Evolutionary conservation across 2,113 vertebrate genomes (phyloP), one percentile per base, ranked within the genome.

Genomic region (Chloropsis hardwickii): DNA sequence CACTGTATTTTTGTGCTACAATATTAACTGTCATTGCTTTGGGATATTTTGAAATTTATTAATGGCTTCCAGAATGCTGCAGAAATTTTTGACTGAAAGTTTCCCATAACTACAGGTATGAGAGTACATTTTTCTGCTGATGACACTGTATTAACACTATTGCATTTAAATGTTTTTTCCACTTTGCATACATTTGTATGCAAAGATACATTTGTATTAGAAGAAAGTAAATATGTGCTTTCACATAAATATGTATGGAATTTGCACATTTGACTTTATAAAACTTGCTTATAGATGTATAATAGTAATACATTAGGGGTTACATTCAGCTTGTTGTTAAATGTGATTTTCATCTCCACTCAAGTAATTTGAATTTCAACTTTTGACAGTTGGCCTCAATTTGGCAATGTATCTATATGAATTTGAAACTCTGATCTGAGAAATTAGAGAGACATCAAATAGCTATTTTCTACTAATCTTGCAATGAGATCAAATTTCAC

Each of bases 61-160:
- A 95, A 96, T 94, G 62, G 45, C 93, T 97, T 95, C 51, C 94
- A 95, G 90, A 97, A 94, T 82, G 96, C 54, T 92, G 91, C 74
- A 97, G 86, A 96, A 86, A 33, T 92, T 71, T 77, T 96, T 97
- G 82, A 97, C 88, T 97, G 47, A 24, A 95, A 69, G 19, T 90
- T 94, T 88, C 23, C 61, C 27, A 3, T 88, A 84, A 67, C 91
- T 92, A 76, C n/a, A 65, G 37, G 18, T 51, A 82, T 47, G 16
- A 45, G n/a, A 45, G 29, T 76, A 24, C 7, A 25, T 71, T 95
- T 60, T 94, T 71, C 37, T 92, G 29, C 25, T 79, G 57, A 72
- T 90, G 54, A 57, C 25, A 77, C 7, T 48, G 3, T 40, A 71
- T 85, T 90, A 80, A 29, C 25, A 47, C 83, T 94, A 77, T 22